phyloP scores from a whole-genome alignment of 2,888 invertebrate genomes.

The Ochropleura leucogaster region DNA sequence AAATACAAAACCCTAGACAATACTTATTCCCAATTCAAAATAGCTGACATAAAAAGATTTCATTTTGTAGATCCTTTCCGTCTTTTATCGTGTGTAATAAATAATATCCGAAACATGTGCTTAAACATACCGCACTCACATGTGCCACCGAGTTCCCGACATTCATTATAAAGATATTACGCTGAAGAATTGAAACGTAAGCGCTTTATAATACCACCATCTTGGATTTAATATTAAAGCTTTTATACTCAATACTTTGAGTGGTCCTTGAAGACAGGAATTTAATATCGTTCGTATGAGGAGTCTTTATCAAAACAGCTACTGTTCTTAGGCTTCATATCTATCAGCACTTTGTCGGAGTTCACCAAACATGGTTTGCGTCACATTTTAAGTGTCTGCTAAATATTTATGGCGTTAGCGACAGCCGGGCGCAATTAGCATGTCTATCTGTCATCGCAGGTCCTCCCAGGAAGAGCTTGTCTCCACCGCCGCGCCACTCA shows the following conservation, averaged over 20 bases:
- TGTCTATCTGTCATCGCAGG: constrained; percentile 66
- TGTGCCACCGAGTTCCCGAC: constrained; percentile 41
- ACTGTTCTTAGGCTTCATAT: constrained; percentile 25
- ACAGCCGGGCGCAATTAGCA: constrained; percentile 70
- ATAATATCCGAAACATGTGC: constrained; percentile 57
- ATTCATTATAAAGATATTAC: constrained; percentile 58
- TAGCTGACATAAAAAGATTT: constrained; percentile 26
- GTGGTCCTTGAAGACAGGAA: constrained; percentile 12
- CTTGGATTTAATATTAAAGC: constrained; percentile 31
- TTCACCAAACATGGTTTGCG: constrained; percentile 47
- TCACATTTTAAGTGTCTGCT: constrained; percentile 63
- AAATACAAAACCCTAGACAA: constrained; percentile 16
- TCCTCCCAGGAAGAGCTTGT: constrained; percentile 60
- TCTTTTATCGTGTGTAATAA: constrained; percentile 56
- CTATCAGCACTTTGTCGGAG: constrained; percentile 42
- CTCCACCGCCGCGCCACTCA: constrained; percentile 50
- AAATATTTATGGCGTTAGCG: constrained; percentile 68
- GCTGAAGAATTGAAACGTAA: constrained; percentile 48
- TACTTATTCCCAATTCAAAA: constrained; percentile 3
- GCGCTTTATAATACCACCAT: constrained; percentile 37
- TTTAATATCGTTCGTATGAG: constrained; percentile 6
- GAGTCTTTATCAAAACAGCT: constrained; percentile 30
- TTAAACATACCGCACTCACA: constrained; percentile 49
- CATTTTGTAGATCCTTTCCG: constrained; percentile 42
- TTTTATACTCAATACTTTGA: constrained; percentile 21